phyloP scores from a whole-genome alignment of 2,888 invertebrate species.

The Carcina quercana region DNA sequence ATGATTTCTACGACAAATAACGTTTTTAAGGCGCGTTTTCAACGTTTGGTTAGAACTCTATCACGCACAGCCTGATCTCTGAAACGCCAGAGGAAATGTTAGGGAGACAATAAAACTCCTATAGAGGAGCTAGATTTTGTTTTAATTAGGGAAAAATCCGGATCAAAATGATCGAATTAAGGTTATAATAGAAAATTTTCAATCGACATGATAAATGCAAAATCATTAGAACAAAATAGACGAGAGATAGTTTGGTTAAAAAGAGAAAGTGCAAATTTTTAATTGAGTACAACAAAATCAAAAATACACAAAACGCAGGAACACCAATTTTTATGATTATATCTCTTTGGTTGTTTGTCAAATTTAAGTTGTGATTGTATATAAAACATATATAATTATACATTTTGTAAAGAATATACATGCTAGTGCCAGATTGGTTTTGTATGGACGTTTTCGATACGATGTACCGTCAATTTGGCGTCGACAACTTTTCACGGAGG shows the following conservation, averaged over 20 bases:
- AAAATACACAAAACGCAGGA: slow-evolving; percentile 34
- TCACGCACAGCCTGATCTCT: too few species aligned
- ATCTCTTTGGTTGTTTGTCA: slow-evolving; percentile 69
- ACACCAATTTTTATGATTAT: slow-evolving; percentile 54
- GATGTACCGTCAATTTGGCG: too few species aligned
- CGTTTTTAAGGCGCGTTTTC: not conserved
- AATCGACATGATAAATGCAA: slow-evolving; percentile 5
- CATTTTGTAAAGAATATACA: slow-evolving; percentile 72
- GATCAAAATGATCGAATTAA: slow-evolving; percentile 6
- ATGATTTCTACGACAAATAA: slow-evolving; percentile 21
- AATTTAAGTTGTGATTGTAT: slow-evolving; percentile 72
- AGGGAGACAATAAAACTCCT: slow-evolving; percentile 49
- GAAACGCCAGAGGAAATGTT: slow-evolving; percentile 25
- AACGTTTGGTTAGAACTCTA: not conserved
- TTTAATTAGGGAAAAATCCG: slow-evolving; percentile 15
- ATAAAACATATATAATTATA: slow-evolving; percentile 67
- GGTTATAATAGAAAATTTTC: not conserved
- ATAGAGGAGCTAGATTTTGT: slow-evolving; percentile 38
- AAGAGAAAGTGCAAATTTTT: slow-evolving; percentile 37
- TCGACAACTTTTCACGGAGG: too few species aligned
- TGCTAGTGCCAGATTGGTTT: slow-evolving; percentile 72
- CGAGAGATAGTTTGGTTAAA: slow-evolving; percentile 22
- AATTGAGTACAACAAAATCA: slow-evolving; percentile 38
- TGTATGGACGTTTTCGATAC: slow-evolving; percentile 68
- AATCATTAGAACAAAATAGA: slow-evolving; percentile 26